Evolutionary conservation across 2,797 vertebrate genomes (phyloP).

Genomic region (Peromyscus melanophrys): DNA sequence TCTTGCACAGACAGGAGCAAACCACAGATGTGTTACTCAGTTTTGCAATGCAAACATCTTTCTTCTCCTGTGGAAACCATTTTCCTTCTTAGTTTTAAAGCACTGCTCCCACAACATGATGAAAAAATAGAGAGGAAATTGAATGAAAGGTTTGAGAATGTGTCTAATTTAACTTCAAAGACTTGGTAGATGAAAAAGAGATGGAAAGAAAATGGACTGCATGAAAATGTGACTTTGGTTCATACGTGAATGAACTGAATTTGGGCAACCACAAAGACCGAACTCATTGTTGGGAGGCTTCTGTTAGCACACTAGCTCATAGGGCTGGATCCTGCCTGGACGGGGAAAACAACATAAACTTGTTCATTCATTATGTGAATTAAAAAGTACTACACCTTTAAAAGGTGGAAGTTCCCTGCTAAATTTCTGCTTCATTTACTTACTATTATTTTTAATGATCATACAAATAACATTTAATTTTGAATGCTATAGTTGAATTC

Average conservation of each 20-base stretch:
- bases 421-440: background rate
- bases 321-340: background rate
- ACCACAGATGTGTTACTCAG: constrained; percentile 53
- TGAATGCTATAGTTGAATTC: background rate
- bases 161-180: constrained; percentile 11
- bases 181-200: background rate
- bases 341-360: background rate
- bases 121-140: background rate
- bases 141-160: background rate
- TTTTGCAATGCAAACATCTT: constrained; percentile 56
- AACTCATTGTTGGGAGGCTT: background rate
- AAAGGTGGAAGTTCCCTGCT: too few relatives aligned
- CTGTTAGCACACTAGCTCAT: background rate
- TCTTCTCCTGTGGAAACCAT: constrained; percentile 21
- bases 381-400: background rate
- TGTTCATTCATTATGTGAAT: background rate
- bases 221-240: constrained; percentile 27
- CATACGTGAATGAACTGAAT: background rate
- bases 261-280: constrained; percentile 1
- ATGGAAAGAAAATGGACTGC: background rate
- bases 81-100: constrained; percentile 61
- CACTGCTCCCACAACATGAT: background rate
- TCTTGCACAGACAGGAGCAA: constrained; percentile 35
- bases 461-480: background rate
- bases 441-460: background rate